A percentile compares a stretch with the other conserved stretches of the same genome.
phyloP scores from a whole-genome alignment of 2,888 invertebrate genomes.

The Tipula vernalis region DNA sequence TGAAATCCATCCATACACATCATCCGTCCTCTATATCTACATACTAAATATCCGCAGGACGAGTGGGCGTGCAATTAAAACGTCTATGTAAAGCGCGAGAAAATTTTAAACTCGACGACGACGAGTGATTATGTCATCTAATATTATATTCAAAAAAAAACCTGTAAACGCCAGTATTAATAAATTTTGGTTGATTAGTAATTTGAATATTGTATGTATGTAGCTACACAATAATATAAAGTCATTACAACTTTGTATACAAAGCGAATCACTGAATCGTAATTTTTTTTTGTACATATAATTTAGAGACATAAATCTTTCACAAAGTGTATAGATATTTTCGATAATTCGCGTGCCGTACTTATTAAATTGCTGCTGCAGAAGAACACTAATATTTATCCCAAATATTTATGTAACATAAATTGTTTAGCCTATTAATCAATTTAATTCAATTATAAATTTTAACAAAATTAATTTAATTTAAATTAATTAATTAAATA shows the following conservation, averaged over 20 bases:
- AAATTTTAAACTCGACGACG: no score
- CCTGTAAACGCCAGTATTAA: not conserved
- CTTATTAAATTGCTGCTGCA: not conserved
- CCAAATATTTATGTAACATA: not conserved
- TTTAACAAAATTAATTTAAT: not conserved
- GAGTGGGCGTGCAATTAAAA: not conserved
- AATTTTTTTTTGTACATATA: not conserved
- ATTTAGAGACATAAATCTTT: not conserved
- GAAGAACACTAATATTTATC: not conserved
- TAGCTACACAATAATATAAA: no score
- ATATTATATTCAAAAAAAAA: not conserved
- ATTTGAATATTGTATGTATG: not conserved
- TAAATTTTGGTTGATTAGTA: not conserved
- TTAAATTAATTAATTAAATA: not conserved
- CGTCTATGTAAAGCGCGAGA: not conserved
- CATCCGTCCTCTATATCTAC: not conserved
- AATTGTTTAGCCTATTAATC: not conserved
- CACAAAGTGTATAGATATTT: not conserved
- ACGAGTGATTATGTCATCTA: not conserved
- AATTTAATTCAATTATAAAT: not conserved
- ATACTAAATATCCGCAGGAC: not conserved
- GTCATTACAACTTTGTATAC: not conserved
- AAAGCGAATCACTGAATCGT: not conserved
- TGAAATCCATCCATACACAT: not conserved
- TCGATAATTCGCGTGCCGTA: not conserved